Evolutionary conservation across 2,888 invertebrate species (phyloP), one percentile per base, ranked within the genome.

Genomic region (Cantharis flavilabris): DNA sequence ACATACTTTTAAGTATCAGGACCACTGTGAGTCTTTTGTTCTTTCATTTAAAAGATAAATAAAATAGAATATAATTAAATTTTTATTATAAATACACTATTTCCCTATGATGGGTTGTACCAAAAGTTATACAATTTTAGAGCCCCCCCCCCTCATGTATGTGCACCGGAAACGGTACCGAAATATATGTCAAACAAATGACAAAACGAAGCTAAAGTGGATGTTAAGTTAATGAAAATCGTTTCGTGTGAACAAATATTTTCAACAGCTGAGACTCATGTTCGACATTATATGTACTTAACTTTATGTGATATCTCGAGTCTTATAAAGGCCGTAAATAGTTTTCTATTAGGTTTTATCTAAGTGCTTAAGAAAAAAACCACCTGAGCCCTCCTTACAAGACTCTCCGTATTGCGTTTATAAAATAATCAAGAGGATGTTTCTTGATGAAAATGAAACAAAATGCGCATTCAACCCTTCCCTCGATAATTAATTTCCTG

Each of bases 281-380:
- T 75, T 67, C 72, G 69, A 71, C 72, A 70, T 72, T 75, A 76
- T 73, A n/a, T n/a, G n/a, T n/a, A 75, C 80, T 76, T 75, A 69
- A 67, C 30, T 76, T 78, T 26, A 72, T 75, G 75, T 33, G 26
- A 70, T 63, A 26, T 20, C 62, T 62, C 20, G 30, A 28, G 72
- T 71, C 73, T 26, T 73, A 67, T 77, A 73, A 73, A 30, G 71
- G 71, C 67, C 71, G 28, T 77, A 73, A 67, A 70, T 67, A 67
- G 70, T 28, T 23, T 28, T 73, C 73, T 62, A 64, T 62, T 73
- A 71, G 20, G 69, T 62, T 65, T 67, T 28, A 69, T 70, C 71
- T 77, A 77, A 77, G 77, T 77, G 74, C 77, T 74, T 71, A 74
- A 76, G 67, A 70, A 77, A 70, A 26, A 30, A 62, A 23, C 26